Conservation (phyloP, 2,888 invertebrate genomes). For the Cephonodes hylas region DNA sequence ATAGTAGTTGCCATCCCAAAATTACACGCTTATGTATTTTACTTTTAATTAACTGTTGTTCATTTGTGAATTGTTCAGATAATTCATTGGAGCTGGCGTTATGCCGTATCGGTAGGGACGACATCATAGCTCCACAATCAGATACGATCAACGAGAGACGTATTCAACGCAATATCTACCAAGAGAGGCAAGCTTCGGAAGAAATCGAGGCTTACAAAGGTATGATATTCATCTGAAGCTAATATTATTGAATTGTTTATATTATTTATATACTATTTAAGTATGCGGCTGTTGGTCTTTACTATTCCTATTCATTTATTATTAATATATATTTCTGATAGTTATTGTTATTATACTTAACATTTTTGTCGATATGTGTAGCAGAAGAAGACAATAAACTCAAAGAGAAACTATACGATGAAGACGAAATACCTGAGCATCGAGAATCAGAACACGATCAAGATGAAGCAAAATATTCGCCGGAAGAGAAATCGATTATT, state of each 20-base stretch:
- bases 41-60: too few relatives aligned
- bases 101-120: slow-evolving; percentile 92
- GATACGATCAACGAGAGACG: slow-evolving; percentile 79
- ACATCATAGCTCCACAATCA: slow-evolving; percentile 93
- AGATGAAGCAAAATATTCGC: slow-evolving; percentile 89
- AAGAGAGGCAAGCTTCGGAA: slow-evolving; percentile 77
- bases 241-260: background rate
- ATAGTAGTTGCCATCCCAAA: too few relatives aligned
- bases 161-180: slow-evolving; percentile 77
- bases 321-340: too few relatives aligned
- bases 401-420: slow-evolving; percentile 67
- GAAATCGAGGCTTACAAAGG: slow-evolving; percentile 79
- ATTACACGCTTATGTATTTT: background rate
- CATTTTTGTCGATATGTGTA: slow-evolving; percentile 26
- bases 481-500: slow-evolving; percentile 88
- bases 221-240: slow-evolving; percentile 21
- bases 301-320: too few relatives aligned
- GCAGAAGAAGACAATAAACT: slow-evolving; percentile 77
- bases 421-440: slow-evolving; percentile 61
- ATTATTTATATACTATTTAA: too few relatives aligned
- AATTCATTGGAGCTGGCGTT: slow-evolving; percentile 91
- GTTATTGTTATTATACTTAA: background rate
- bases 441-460: slow-evolving; percentile 69
- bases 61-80: slow-evolving; percentile 61
- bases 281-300: too few relatives aligned